Base-by-base conservation (phyloP, 2,888 invertebrate species). In the Cantharis rufa region DNA sequence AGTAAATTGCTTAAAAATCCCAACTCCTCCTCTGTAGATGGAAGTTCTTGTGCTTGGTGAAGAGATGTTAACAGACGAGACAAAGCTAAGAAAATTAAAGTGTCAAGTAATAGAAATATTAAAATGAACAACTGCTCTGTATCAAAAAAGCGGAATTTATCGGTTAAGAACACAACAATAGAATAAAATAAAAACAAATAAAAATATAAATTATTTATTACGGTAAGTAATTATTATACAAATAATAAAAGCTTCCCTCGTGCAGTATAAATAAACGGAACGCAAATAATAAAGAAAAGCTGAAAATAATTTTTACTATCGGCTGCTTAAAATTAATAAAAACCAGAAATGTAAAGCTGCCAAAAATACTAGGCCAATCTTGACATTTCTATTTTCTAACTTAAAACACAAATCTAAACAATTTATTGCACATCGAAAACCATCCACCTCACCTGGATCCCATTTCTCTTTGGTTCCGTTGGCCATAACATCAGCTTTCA, bases 1-100 rank as follows among this genome's bases (percentile, higher is more conserved):
- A 97, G 89, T 70, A 97, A 89, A 81, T 94, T 94, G 88, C 93
- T 95, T 11, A 97, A 90, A 86, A 97, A 97, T 69, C 93, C 94
- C 80, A 96, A 91, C 89, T 97, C 97, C 88, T 96, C 95, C 82
- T 96, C 96, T 79, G 94, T 94, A 77, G 92, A 92, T 61, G 92
- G 92, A 80, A 94, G 89, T 78, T 90, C 90, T 74, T 92, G 91
- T 63, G 94, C 93, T 87, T 96, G 95, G 88, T 95, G 94, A 82
- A 97, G 89, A n/a, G 95, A 94, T 83, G 93, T 91, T 84, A 96
- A 90, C 81, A 97, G 90, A 85, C 94, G 92, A 73, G 94, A 93
- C 79, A 97, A 90, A 84, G 95, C 96, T 96, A 88, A 79, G 77
- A 63, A 70, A 69, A 73, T 72, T 63, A 48, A n/a, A n/a, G n/a